Conservation (phyloP, 1,140 invertebrate species). For the Riptortus pedestris region DNA sequence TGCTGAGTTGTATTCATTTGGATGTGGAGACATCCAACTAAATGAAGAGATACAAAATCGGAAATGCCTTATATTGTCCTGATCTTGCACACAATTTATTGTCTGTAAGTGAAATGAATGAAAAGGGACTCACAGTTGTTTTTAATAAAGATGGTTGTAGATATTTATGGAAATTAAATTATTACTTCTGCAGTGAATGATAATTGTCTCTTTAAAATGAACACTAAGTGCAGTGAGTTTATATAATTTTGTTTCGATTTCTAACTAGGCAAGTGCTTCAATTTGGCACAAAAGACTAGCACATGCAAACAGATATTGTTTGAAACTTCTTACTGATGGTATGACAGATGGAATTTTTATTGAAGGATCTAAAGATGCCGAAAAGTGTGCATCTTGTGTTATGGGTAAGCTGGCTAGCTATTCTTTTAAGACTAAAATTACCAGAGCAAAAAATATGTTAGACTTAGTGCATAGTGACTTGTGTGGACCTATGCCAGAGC, state of each 20-base stretch:
- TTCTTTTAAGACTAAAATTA: not conserved
- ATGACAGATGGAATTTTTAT: not conserved
- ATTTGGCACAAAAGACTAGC: not conserved
- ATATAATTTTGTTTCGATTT: not conserved
- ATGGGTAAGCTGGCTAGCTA: not conserved
- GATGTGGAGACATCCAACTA: too few species aligned
- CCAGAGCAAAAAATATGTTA: conserved; percentile 6
- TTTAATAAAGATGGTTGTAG: not conserved
- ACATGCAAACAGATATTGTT: not conserved
- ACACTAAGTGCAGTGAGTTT: not conserved
- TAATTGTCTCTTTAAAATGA: not conserved
- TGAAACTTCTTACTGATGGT: not conserved
- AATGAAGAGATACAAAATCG: too few species aligned
- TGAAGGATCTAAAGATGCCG: not conserved
- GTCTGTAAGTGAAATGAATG: not conserved
- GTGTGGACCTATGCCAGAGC: conserved; percentile 38
- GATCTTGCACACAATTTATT: not conserved
- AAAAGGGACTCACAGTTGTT: not conserved
- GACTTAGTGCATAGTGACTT: conserved; percentile 34
- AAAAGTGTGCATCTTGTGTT: not conserved
- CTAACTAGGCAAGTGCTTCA: not conserved
- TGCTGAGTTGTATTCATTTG: too few species aligned
- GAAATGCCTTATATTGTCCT: too few species aligned
- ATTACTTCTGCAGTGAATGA: not conserved
- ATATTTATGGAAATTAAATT: not conserved